These are phyloP conservation scores for Oxyteleia sp. DNA, from an alignment of 2,888 invertebrate species.

Conservation along the genomic window DNA sequence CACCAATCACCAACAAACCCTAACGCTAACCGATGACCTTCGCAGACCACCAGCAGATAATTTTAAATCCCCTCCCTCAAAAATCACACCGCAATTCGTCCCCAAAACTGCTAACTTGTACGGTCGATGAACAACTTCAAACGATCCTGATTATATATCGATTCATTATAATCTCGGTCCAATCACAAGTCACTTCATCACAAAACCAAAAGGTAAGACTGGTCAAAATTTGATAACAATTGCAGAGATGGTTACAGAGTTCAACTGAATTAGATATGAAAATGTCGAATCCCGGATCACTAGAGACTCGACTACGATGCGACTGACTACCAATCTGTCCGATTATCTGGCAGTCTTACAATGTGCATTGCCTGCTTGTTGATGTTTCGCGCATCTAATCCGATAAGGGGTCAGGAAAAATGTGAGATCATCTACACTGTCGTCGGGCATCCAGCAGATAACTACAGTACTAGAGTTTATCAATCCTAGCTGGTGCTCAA, in stretches of 20 bases:
- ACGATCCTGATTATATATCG: constrained; percentile 16
- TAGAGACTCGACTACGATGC: background rate
- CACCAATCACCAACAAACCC: background rate
- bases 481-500: constrained; percentile 14
- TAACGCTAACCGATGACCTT: background rate
- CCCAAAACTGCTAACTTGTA: background rate
- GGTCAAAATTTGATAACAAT: too few relatives aligned
- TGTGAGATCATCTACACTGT: constrained; percentile 53
- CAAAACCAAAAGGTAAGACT: too few relatives aligned
- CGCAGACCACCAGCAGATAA: background rate
- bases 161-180: constrained; percentile 4
- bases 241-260: background rate
- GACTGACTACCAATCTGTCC: constrained; percentile 10
- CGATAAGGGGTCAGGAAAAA: constrained; percentile 64
- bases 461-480: constrained; percentile 40
- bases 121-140: background rate
- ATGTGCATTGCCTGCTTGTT: constrained; percentile 33
- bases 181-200: constrained; percentile 33
- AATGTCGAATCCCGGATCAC: background rate
- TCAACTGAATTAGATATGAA: background rate
- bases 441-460: constrained; percentile 47
- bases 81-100: background rate
- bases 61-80: background rate
- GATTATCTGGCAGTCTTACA: constrained; percentile 42
- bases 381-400: constrained; percentile 36